Evolutionary conservation across 2,113 vertebrate genomes (phyloP).

Genomic region (Varanus salvator): DNA sequence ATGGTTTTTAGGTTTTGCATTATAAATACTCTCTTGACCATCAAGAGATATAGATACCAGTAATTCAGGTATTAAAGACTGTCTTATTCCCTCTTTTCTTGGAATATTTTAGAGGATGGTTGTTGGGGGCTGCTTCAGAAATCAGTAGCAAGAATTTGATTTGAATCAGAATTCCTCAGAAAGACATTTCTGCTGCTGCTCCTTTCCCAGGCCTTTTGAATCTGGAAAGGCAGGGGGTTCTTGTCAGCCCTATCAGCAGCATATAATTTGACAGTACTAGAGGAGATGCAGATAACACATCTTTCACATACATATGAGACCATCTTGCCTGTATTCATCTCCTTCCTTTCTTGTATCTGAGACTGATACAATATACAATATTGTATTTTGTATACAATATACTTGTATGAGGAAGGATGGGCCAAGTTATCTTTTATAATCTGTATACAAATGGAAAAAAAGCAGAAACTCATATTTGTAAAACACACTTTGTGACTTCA

Average conservation of each 20-base stretch:
- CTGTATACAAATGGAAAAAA: not conserved
- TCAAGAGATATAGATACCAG: not conserved
- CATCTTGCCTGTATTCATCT: not conserved
- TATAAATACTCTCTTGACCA: not conserved
- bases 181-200: not conserved
- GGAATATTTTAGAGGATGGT: not conserved
- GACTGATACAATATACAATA: too few species aligned
- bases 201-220: not conserved
- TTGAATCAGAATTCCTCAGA: not conserved
- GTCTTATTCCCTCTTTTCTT: too few species aligned
- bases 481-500: not conserved
- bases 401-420: not conserved
- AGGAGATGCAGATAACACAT: not conserved
- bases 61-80: not conserved
- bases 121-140: not conserved
- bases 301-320: not conserved
- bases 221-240: not conserved
- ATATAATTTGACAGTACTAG: not conserved
- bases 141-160: not conserved
- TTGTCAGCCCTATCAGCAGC: not conserved
- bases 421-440: not conserved
- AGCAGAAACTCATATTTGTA: not conserved
- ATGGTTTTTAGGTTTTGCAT: not conserved
- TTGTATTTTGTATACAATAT: too few species aligned
- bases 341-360: not conserved